These are phyloP conservation scores for Capra hircus DNA, from an alignment of 2,113 vertebrate species.

Conservation along the genomic window DNA sequence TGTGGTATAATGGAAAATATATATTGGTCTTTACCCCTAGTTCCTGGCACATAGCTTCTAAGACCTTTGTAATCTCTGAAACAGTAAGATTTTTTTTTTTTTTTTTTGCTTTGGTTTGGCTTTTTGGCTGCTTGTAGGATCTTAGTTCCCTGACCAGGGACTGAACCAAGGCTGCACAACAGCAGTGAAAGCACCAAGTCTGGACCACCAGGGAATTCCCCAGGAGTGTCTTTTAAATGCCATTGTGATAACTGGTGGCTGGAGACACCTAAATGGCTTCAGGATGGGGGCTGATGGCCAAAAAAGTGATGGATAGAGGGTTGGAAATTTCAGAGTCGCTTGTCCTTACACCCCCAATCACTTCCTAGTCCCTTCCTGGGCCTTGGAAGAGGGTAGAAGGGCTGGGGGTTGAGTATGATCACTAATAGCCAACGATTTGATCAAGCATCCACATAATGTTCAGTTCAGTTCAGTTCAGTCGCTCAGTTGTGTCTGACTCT, in stretches of 20 bases:
- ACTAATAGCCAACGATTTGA: not conserved
- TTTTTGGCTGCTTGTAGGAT: not conserved
- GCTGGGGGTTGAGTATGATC: not conserved
- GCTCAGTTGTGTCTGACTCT: too few relatives aligned
- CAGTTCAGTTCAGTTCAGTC: too few relatives aligned
- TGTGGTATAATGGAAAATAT: not conserved
- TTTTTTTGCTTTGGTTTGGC: not conserved
- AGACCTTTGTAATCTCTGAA: not conserved
- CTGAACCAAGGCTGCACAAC: not conserved
- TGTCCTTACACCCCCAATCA: too few relatives aligned
- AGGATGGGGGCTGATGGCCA: not conserved
- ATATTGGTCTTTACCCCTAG: not conserved
- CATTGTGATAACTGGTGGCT: not conserved
- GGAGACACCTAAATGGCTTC: not conserved
- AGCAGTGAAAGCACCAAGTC: not conserved
- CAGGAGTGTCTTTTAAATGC: not conserved
- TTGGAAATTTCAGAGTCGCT: not conserved
- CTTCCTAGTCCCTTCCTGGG: not conserved
- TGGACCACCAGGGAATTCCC: not conserved
- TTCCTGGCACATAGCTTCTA: not conserved
- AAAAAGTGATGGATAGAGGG: not conserved
- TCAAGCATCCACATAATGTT: not conserved
- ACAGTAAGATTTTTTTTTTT: not conserved
- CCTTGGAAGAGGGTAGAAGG: not conserved
- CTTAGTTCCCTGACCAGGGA: not conserved